These are phyloP conservation scores for Lacanobia oleracea DNA, from an alignment of 2,888 invertebrate genomes.

Conservation along the genomic window DNA sequence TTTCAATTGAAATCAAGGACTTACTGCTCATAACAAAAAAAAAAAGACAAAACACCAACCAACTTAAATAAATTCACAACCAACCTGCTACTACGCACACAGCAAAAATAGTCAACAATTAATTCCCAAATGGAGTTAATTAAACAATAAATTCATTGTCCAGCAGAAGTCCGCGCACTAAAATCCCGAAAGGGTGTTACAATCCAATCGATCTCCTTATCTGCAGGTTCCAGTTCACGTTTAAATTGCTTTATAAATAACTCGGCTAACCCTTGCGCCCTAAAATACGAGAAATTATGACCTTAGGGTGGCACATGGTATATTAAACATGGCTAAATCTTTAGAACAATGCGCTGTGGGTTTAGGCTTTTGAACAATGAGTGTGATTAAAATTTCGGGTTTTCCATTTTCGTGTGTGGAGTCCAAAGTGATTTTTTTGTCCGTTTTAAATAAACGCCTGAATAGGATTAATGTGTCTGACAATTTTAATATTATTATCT, in stretches of 20 bases:
- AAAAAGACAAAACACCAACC: background rate
- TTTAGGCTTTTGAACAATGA: slow-evolving; percentile 61
- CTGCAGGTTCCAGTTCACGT: slow-evolving; percentile 81
- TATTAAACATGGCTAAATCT: slow-evolving; percentile 67
- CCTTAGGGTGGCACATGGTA: slow-evolving; percentile 78
- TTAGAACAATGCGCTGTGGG: slow-evolving; percentile 64
- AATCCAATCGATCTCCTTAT: slow-evolving; percentile 80
- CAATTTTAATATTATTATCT: slow-evolving; percentile 41
- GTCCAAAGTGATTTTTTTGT: slow-evolving; percentile 48
- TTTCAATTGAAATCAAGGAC: no score
- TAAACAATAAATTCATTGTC: slow-evolving; percentile 64
- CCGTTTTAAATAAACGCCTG: slow-evolving; percentile 34
- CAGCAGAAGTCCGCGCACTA: slow-evolving; percentile 52
- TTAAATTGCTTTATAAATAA: slow-evolving; percentile 90
- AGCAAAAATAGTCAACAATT: slow-evolving; percentile 47
- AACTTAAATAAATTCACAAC: background rate
- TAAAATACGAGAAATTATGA: slow-evolving; percentile 81
- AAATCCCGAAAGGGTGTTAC: slow-evolving; percentile 71
- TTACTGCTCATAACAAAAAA: background rate
- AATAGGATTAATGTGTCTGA: slow-evolving; percentile 50
- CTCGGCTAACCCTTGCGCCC: slow-evolving; percentile 81
- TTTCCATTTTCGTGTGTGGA: slow-evolving; percentile 46
- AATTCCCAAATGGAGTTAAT: slow-evolving; percentile 58
- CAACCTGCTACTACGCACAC: background rate
- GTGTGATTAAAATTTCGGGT: slow-evolving; percentile 66